Evolutionary conservation across 2,888 invertebrate species (phyloP).

Genomic region (Drosophila merina): DNA sequence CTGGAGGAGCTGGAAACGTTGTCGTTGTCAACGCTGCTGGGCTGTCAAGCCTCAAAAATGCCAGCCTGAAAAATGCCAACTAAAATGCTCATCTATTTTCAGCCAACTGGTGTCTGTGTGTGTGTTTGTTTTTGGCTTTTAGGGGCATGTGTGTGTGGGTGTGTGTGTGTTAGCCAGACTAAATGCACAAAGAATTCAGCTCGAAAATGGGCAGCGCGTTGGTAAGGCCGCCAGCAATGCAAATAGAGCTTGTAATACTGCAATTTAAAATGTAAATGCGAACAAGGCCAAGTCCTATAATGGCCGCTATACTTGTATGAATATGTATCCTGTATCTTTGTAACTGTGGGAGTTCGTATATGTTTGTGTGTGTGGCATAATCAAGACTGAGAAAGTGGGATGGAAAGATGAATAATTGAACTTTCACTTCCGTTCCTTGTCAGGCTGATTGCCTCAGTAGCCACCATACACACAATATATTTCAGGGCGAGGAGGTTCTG

Average conservation of each 20-base stretch:
- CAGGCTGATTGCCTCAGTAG: conserved; percentile 67
- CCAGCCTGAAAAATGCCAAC: conserved; percentile 41
- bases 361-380: conserved; percentile 44
- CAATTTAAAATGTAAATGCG: conserved; percentile 80
- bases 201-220: conserved; percentile 57
- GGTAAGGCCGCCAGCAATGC: conserved; percentile 62
- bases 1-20: conserved; percentile 23
- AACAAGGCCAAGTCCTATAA: conserved; percentile 62
- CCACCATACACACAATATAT: conserved; percentile 13
- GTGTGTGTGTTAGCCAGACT: conserved; percentile 44
- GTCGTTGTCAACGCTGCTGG: conserved; percentile 44
- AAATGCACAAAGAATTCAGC: conserved; percentile 44
- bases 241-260: conserved; percentile 64
- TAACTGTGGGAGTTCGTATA: conserved; percentile 23
- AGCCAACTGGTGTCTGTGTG: conserved; percentile 9
- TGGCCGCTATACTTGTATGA: conserved; percentile 44
- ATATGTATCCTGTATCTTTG: conserved; percentile 17
- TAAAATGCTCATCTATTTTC: conserved; percentile 51
- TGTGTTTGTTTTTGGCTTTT: conserved; percentile 4
- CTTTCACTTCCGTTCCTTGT: conserved; percentile 62
- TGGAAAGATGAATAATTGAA: conserved; percentile 74
- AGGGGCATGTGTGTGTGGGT: conserved; percentile 4
- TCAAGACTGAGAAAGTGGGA: conserved; percentile 33
- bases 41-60: conserved; percentile 61
- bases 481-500: background rate